Conservation (phyloP, 2,113 vertebrate species). For the Heterotis niloticus region DNA sequence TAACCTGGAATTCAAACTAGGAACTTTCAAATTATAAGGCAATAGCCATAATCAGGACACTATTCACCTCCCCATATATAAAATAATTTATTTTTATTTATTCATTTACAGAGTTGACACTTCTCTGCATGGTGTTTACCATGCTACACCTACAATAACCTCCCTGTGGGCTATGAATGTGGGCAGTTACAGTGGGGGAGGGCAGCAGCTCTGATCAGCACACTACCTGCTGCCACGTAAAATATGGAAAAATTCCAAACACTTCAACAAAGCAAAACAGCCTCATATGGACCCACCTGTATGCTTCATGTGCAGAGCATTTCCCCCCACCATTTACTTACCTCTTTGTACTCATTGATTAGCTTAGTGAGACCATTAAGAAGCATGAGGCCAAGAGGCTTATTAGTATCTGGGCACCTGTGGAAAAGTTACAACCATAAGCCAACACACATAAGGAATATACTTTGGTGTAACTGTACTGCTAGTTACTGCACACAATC, state of each 20-base stretch:
- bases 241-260: not conserved
- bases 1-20: too few species aligned
- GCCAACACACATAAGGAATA: conserved; percentile 23
- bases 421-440: conserved; percentile 19
- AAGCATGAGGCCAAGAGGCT: conserved; percentile 94
- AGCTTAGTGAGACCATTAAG: conserved; percentile 98
- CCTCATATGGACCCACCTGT: not conserved
- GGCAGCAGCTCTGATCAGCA: not conserved
- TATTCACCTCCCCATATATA: too few species aligned
- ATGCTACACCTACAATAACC: too few species aligned
- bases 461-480: too few species aligned
- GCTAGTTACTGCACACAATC: not conserved
- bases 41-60: too few species aligned
- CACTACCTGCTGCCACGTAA: not conserved
- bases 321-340: conserved; percentile 50
- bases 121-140: too few species aligned
- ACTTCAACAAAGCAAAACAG: not conserved
- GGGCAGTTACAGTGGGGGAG: too few species aligned
- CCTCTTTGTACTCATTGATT: conserved; percentile 98
- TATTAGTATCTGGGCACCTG: conserved; percentile 95
- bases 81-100: too few species aligned
- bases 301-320: not conserved
- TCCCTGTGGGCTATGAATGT: too few species aligned
- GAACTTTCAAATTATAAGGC: too few species aligned
- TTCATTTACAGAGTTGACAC: too few species aligned